Evolutionary conservation across 1,140 invertebrate species (phyloP), one percentile per base, ranked within the genome.

Genomic region (Chrysopa pallens): DNA sequence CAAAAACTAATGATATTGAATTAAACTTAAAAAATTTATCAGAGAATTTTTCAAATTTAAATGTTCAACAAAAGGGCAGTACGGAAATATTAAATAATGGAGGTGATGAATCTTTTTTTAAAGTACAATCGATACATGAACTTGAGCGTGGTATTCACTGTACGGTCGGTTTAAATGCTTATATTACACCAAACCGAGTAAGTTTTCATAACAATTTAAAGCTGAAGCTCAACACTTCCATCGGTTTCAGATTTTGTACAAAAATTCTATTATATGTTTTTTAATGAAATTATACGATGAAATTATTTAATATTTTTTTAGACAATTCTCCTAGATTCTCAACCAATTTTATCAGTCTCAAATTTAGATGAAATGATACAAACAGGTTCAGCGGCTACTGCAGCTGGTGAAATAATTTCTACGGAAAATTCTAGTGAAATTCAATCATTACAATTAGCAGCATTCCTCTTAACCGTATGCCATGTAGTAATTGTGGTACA

Each of bases 381-480:
- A 42, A 66, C 61, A 56, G 66, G 72, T 51, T 56, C 65, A 47
- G 68, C 71, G 51, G 56, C 60, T 29, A 52, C 66, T 50, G 45
- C 56, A 12, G 50, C 57, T 6, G 58, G 62, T 41, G 77, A 80
- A 47, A 76, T 72, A 58, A 58, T 61, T 9, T 70, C 66, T 28
- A 61, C 66, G 14, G 79, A 82, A 57, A 74, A 71, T 47, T 72
- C 70, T 53, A 63, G 76, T 40, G 77, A 83, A 57, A 63, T 84
- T 23, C 76, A 83, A 47, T 78, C 79, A 11, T 59, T 92, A 13
- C 85, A 93, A 56, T 67, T 85, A 39, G 70, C 81, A 15, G 78
- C 86, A 7, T 88, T 88, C 58, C 58, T 93, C 17, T 75, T 91
- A 60, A 80, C 82, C 9, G 78, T 92, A n/a, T 92, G 88, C 55